Percentiles rank a stretch among this genome's conserved stretches.
Evolutionary conservation across 2,113 vertebrate genomes (phyloP).

Genomic region (Marcusenius ussheri): DNA sequence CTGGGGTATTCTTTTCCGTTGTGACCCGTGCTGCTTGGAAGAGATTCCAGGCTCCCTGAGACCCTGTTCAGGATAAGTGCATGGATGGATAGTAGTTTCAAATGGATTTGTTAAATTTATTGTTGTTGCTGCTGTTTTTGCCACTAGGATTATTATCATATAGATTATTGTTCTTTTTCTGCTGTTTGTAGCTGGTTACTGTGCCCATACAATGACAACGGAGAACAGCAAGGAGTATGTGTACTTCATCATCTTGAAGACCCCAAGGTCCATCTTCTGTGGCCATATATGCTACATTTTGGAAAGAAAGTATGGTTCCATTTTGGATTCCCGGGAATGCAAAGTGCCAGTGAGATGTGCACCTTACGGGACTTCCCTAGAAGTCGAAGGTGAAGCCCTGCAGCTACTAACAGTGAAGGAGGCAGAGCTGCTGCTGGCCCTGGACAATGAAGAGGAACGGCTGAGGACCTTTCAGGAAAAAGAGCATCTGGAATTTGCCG

Average conservation of each 20-base stretch:
- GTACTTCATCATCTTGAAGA: constrained; percentile 62
- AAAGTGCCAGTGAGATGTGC: not conserved
- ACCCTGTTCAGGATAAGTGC: not conserved
- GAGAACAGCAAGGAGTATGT: not conserved
- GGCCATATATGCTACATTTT: constrained; percentile 56
- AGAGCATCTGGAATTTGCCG: constrained; percentile 40
- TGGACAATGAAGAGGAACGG: constrained; percentile 42
- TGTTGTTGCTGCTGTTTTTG: not conserved
- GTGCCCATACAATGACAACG: not conserved
- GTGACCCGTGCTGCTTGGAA: not conserved
- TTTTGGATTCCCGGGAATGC: rapidly evolving
- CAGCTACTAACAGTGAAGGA: constrained; percentile 27
- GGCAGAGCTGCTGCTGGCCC: constrained; percentile 51
- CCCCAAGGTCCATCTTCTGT: not conserved
- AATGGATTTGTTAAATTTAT: not conserved
- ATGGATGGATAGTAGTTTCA: not conserved
- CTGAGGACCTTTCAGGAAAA: constrained; percentile 48
- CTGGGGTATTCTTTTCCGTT: not conserved
- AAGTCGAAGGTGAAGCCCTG: constrained; percentile 22
- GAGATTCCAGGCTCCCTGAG: not conserved
- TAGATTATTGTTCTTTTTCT: not conserved
- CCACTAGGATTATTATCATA: not conserved
- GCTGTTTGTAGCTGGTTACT: not conserved
- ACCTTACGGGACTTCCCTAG: rapidly evolving
- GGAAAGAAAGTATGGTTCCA: constrained; percentile 16